Evolutionary conservation across 2,113 vertebrate species (phyloP).

Genomic region (Etheostoma spectabile): DNA sequence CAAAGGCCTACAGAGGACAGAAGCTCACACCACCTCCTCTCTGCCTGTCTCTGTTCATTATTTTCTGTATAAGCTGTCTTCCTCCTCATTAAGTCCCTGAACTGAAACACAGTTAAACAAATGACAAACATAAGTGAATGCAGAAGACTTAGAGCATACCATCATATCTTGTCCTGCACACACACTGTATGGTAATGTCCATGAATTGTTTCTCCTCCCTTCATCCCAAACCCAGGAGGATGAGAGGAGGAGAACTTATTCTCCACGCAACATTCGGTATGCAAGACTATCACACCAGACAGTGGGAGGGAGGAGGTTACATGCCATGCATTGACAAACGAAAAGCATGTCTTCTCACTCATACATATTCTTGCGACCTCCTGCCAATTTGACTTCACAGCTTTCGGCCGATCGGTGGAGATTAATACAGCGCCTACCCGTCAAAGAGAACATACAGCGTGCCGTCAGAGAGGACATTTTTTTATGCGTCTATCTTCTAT

Average conservation of each 20-base stretch:
- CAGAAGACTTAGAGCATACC: conserved; percentile 6
- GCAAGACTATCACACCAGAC: conserved; percentile 60
- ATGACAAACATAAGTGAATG: conserved; percentile 1
- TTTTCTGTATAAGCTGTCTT: conserved; percentile 5
- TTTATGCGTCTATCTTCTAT: background rate
- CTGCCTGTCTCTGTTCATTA: conserved; percentile 41
- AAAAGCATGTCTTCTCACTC: conserved; percentile 62
- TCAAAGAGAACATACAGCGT: conserved; percentile 37
- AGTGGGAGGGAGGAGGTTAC: conserved; percentile 62
- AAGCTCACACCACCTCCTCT: conserved; percentile 54
- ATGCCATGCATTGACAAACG: conserved; percentile 69
- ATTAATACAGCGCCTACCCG: conserved; percentile 50
- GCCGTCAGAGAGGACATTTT: conserved; percentile 14
- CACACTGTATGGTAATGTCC: conserved; percentile 51
- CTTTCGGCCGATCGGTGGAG: conserved; percentile 39
- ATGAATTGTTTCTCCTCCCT: conserved; percentile 69
- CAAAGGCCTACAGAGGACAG: conserved; percentile 71
- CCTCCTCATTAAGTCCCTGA: conserved; percentile 31
- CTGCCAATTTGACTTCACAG: conserved; percentile 59
- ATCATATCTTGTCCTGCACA: conserved; percentile 50
- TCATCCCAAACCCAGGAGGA: conserved; percentile 59
- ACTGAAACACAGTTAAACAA: conserved; percentile 42
- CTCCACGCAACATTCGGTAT: conserved; percentile 59
- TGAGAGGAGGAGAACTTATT: conserved; percentile 70
- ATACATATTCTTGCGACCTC: conserved; percentile 55